Conservation (phyloP, 2,888 invertebrate genomes). For the Volucella inanis region DNA sequence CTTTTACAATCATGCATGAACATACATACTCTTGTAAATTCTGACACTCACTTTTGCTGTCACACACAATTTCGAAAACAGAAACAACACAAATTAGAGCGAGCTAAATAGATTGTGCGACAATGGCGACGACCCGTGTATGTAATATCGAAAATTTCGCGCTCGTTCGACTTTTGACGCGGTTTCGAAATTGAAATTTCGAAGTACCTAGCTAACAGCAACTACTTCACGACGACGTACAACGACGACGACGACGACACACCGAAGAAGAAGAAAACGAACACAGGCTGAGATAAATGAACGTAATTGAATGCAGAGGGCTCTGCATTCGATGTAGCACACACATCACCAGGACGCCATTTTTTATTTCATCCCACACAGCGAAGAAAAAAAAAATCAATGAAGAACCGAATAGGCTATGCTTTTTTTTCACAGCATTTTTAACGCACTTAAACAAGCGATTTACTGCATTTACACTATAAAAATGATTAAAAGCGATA, state of each 20-base stretch:
- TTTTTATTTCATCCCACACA: conserved; percentile 72
- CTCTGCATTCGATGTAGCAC: conserved; percentile 75
- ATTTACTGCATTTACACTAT: conserved; percentile 77
- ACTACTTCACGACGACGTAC: conserved; percentile 25
- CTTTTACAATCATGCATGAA: conserved; percentile 52
- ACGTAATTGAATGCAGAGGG: conserved; percentile 75
- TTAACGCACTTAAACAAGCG: conserved; percentile 78
- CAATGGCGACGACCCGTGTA: no score
- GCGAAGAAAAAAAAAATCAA: conserved; percentile 67
- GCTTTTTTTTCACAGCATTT: conserved; percentile 82
- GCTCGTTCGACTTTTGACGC: conserved; percentile 56
- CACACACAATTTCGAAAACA: conserved; percentile 63
- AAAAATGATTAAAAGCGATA: conserved; percentile 77
- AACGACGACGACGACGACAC: neutral
- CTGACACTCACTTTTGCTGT: conserved; percentile 71
- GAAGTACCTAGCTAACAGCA: conserved; percentile 46
- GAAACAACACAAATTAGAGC: conserved; percentile 51
- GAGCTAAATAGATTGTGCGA: conserved; percentile 38
- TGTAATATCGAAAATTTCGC: conserved; percentile 66
- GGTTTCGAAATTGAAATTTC: conserved; percentile 13
- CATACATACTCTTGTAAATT: conserved; percentile 33
- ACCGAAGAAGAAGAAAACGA: conserved; percentile 9
- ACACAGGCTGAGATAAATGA: conserved; percentile 60
- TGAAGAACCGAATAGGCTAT: conserved; percentile 71
- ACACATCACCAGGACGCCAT: conserved; percentile 75